Percentiles rank a stretch among this genome's conserved stretches.
Conservation (phyloP, 2,113 vertebrate genomes). For the Percopsis transmontana region DNA sequence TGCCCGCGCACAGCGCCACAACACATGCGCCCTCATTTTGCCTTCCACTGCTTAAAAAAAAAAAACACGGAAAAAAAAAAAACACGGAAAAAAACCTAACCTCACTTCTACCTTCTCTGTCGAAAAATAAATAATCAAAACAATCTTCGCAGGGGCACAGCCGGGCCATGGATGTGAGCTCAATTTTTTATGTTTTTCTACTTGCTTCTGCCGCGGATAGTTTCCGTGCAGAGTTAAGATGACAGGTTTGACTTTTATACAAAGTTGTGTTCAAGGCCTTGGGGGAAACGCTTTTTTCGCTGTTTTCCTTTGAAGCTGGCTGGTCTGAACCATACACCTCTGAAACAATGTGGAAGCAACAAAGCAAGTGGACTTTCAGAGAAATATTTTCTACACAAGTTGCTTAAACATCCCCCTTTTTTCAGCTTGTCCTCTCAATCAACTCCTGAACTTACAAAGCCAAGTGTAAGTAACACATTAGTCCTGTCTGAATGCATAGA, state of each 20-base stretch:
- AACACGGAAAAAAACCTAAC: constrained; percentile 26
- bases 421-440: neutral
- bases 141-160: constrained; percentile 50
- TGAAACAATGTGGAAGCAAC: constrained; percentile 45
- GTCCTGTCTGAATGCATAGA: neutral
- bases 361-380: neutral
- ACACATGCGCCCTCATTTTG: constrained; percentile 67
- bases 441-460: neutral
- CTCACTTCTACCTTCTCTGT: constrained; percentile 61
- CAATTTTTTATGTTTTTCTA: constrained; percentile 2
- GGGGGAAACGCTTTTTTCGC: constrained; percentile 50
- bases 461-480: no score
- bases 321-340: constrained; percentile 51
- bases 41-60: neutral
- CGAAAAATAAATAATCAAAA: constrained; percentile 62
- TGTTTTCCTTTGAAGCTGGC: constrained; percentile 62
- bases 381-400: no score
- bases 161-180: constrained; percentile 45
- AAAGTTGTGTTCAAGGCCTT: constrained; percentile 54
- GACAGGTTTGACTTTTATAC: constrained; percentile 63
- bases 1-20: constrained; percentile 51
- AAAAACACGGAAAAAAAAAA: constrained; percentile 32
- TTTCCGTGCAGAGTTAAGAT: constrained; percentile 63
- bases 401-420: neutral
- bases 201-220: constrained; percentile 56